Conservation (phyloP, 2,888 invertebrate genomes). For the Eledona agricola region DNA sequence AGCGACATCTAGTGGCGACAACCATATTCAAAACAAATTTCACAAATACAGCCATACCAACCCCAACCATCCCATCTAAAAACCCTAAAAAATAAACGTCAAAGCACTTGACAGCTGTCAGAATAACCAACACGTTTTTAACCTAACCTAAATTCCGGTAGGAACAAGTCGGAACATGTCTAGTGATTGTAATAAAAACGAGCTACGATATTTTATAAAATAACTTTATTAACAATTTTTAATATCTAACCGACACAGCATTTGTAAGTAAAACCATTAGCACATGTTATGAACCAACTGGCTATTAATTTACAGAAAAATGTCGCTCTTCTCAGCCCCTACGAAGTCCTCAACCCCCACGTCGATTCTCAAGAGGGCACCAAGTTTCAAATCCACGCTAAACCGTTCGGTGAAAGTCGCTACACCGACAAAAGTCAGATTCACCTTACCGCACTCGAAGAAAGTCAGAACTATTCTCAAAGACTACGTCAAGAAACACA, state of each 20-base stretch:
- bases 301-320: constrained; percentile 11
- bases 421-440: constrained; percentile 56
- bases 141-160: no score
- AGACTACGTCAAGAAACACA: constrained; percentile 59
- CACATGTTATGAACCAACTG: no score
- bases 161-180: no score
- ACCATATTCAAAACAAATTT: no score
- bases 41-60: no score
- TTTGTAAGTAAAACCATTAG: no score
- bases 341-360: constrained; percentile 41
- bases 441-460: constrained; percentile 63
- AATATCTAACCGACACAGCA: no score
- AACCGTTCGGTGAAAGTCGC: constrained; percentile 36
- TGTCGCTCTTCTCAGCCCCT: constrained; percentile 40
- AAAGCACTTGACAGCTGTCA: no score
- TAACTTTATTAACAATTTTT: no score
- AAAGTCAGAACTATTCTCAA: constrained; percentile 63
- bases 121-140: constrained; percentile 5
- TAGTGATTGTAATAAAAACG: no score
- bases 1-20: no score
- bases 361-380: constrained; percentile 51
- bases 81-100: neutral
- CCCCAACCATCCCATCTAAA: neutral
- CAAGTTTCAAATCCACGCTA: constrained; percentile 39
- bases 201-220: no score